These are phyloP conservation scores for Illadopsis cleaveri DNA, from an alignment of 2,113 vertebrate genomes.

Conservation along the genomic window DNA sequence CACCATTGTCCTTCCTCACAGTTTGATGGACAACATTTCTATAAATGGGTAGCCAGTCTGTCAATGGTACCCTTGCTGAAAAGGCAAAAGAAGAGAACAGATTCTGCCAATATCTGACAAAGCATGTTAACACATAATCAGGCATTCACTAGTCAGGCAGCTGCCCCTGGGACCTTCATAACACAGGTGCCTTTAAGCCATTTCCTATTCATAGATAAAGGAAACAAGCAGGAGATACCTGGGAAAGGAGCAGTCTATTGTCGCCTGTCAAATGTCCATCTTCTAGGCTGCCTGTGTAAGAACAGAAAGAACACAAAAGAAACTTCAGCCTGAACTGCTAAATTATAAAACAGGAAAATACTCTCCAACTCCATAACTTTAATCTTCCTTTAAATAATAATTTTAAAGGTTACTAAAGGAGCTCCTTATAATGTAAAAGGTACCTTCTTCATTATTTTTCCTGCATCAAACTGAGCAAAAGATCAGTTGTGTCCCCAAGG, in stretches of 20 bases:
- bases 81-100: slow-evolving; percentile 87
- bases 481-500: neutral
- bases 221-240: slow-evolving; percentile 84
- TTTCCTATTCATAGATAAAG: slow-evolving; percentile 86
- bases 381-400: slow-evolving; percentile 15
- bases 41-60: slow-evolving; percentile 93
- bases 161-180: slow-evolving; percentile 86
- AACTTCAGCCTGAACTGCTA: slow-evolving; percentile 57
- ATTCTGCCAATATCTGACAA: slow-evolving; percentile 89
- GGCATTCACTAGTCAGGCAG: slow-evolving; percentile 86
- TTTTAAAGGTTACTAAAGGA: neutral
- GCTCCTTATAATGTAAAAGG: neutral
- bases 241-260: slow-evolving; percentile 88
- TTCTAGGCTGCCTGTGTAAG: slow-evolving; percentile 67
- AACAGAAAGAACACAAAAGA: slow-evolving; percentile 70
- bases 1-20: slow-evolving; percentile 93
- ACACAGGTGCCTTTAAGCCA: slow-evolving; percentile 90
- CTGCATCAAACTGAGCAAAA: neutral
- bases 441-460: slow-evolving; percentile 1
- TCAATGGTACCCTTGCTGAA: slow-evolving; percentile 88
- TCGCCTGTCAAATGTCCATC: slow-evolving; percentile 77
- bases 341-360: slow-evolving; percentile 59
- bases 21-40: slow-evolving; percentile 97
- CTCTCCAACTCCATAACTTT: slow-evolving; percentile 46
- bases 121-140: slow-evolving; percentile 88